phyloP scores from a whole-genome alignment of 1,140 invertebrate species.

The Capitella teleta region DNA sequence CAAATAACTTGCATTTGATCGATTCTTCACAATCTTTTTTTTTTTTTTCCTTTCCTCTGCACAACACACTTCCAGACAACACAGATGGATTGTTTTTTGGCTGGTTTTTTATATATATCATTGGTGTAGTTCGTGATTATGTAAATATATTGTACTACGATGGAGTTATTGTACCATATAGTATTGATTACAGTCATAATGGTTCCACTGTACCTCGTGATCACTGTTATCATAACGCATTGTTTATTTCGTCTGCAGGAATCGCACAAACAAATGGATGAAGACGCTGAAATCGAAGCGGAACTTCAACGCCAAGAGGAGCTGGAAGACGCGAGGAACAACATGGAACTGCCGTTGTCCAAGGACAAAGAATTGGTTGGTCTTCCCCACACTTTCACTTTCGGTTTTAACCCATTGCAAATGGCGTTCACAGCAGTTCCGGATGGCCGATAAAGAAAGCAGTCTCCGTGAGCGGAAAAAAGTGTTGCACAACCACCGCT shows the following conservation, averaged over 20 bases:
- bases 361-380: background rate
- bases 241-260: constrained; percentile 21
- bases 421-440: background rate
- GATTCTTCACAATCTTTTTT: background rate
- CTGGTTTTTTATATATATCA: background rate
- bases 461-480: background rate
- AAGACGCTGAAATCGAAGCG: constrained; percentile 20
- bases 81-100: background rate
- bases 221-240: background rate
- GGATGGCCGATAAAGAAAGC: background rate
- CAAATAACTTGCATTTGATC: background rate
- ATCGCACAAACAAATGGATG: constrained; percentile 29
- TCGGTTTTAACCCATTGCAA: background rate
- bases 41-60: background rate
- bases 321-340: constrained; percentile 13
- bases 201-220: background rate
- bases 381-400: background rate
- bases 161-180: background rate
- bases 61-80: too few species aligned
- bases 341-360: background rate
- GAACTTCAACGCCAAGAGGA: constrained; percentile 12
- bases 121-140: background rate
- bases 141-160: background rate
- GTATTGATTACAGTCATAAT: background rate
- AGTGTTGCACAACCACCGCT: constrained; percentile 8